Base-by-base conservation (phyloP, 2,888 invertebrate genomes). In the Drosophila birchii region DNA sequence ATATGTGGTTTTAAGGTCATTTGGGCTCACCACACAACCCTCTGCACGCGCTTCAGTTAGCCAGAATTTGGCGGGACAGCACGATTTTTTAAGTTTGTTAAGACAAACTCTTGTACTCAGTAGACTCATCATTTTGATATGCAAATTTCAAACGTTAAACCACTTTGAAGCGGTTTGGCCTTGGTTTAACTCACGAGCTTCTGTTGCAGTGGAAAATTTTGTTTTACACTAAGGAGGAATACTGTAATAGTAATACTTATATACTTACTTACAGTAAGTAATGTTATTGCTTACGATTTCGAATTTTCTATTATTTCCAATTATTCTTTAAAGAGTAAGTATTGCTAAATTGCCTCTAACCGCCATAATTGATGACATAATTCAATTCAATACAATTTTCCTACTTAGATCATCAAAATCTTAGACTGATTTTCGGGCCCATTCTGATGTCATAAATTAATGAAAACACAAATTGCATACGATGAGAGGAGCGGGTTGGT, bases 111-210 rank as follows among this genome's bases (percentile, higher is more conserved):
- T 34, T 55, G 23, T 53, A 26, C 8, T 14, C 32, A 49, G 32
- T 32, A 32, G 14, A 32, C 32, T 4, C 32, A 20, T 32, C 55
- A 72, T 66, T 72, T 86, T 81, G 53, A 85, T 75, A 88, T 88
- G 85, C 79, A 88, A 87, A 89, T 85, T 76, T 16, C 36, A 63
- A 63, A 51, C 58, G 68, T 66, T 81, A 79, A 75, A 79, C 76
- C 76, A 85, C 87, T 85, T 87, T 73, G 58, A 88, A 88, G 76
- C 72, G 75, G 29, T 79, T 84, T 86, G 85, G 85, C 85, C 89
- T 88, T 85, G 89, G 63, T 47, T 60, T 64, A 23, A 18, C 49
- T 73, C 39, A 45, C 38, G 44, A 55, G 39, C 36, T 32, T 34
- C 26, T n/a, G 49, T 36, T 74, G 64, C 34, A 57, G 66, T 64